Evolutionary conservation across 1,140 invertebrate species (phyloP).

Genomic region (Heliconius congener): DNA sequence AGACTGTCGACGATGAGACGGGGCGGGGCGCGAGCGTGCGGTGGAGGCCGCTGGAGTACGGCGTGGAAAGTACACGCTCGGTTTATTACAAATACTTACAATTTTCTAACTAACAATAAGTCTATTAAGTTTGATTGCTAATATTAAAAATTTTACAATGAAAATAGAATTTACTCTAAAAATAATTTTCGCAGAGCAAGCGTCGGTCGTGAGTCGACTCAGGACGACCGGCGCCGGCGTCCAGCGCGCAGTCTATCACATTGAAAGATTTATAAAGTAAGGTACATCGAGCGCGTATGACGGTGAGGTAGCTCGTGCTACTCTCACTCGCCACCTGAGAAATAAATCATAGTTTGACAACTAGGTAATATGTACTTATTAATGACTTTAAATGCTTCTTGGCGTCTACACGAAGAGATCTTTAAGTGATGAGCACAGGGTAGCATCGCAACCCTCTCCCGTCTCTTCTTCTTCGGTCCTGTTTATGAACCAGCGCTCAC

Average conservation of each 20-base stretch:
- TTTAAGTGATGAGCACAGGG: slow-evolving; percentile 90
- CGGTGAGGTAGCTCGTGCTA: slow-evolving; percentile 33
- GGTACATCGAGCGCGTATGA: slow-evolving; percentile 46
- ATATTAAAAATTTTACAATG: slow-evolving; percentile 80
- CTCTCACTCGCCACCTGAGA: slow-evolving; percentile 53
- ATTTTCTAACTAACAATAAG: slow-evolving; percentile 78
- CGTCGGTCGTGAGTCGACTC: slow-evolving; percentile 71
- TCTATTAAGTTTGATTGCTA: slow-evolving; percentile 72
- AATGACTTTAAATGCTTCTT: slow-evolving; percentile 55
- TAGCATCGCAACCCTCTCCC: slow-evolving; percentile 86
- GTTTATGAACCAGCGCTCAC: slow-evolving; percentile 80
- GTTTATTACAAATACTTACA: slow-evolving; percentile 69
- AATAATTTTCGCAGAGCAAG: slow-evolving; percentile 67
- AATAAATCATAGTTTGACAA: slow-evolving; percentile 62
- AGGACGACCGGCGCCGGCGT: slow-evolving; percentile 66
- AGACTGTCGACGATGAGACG: slow-evolving; percentile 65
- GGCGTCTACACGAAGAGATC: slow-evolving; percentile 87
- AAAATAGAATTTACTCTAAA: slow-evolving; percentile 81
- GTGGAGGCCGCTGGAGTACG: slow-evolving; percentile 49
- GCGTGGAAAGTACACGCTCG: slow-evolving; percentile 72
- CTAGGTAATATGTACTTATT: slow-evolving; percentile 63
- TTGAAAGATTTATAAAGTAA: slow-evolving; percentile 78
- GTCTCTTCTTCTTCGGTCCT: slow-evolving; percentile 76
- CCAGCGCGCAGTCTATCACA: slow-evolving; percentile 74
- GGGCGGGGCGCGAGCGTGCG: slow-evolving; percentile 59